Evolutionary conservation across 2,113 vertebrate genomes (phyloP).

Genomic region (Cololabis saira): DNA sequence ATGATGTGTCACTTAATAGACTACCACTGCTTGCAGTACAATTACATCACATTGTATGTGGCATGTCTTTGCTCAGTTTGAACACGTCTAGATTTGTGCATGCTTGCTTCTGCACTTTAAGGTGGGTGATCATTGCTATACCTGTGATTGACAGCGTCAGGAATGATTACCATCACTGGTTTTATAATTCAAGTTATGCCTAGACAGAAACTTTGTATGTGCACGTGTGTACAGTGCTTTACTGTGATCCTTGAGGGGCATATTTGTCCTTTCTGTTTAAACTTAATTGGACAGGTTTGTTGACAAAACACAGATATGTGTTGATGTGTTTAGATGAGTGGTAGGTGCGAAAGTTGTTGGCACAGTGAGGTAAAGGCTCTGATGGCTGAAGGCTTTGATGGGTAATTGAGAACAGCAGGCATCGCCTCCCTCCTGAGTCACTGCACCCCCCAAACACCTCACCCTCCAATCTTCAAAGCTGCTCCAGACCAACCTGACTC

Average conservation of each 20-base stretch:
- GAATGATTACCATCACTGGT: constrained; percentile 60
- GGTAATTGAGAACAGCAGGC: constrained; percentile 77
- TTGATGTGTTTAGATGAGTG: constrained; percentile 41
- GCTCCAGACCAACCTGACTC: constrained; percentile 10
- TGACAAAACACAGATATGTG: constrained; percentile 5
- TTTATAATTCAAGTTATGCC: neutral
- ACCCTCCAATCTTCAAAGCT: constrained; percentile 71
- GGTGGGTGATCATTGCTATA: constrained; percentile 54
- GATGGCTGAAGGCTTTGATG: constrained; percentile 64
- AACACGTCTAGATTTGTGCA: constrained; percentile 26
- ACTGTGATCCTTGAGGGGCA: constrained; percentile 40
- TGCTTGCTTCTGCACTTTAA: neutral
- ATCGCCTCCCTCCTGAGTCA: constrained; percentile 65
- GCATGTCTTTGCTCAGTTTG: constrained; percentile 27
- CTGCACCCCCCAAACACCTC: constrained; percentile 59
- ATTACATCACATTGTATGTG: constrained; percentile 51
- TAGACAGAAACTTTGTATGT: constrained; percentile 29
- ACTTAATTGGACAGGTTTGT: constrained; percentile 47
- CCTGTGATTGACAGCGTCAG: constrained; percentile 65
- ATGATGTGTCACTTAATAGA: constrained; percentile 63
- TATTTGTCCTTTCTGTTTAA: constrained; percentile 65
- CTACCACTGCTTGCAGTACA: constrained; percentile 45
- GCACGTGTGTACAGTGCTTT: constrained; percentile 21
- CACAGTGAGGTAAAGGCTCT: constrained; percentile 60
- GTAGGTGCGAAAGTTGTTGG: constrained; percentile 56